Base-by-base conservation (phyloP, 2,888 invertebrate genomes). In the Idaea aversata region DNA sequence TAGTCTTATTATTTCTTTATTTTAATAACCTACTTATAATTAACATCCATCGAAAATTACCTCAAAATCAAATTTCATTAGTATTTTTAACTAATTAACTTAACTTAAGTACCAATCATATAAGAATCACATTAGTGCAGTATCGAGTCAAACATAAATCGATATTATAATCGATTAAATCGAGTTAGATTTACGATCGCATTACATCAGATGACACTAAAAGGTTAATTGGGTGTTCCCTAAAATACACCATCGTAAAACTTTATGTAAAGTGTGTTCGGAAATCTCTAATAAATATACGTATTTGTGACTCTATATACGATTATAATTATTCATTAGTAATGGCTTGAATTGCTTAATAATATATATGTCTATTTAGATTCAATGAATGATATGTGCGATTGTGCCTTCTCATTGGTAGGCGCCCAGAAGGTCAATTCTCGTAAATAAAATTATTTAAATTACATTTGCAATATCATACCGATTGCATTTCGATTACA, bases 201-300 rank as follows among this genome's bases (percentile, higher is more conserved):
- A 83, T 85, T 86, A 87, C 73, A 75, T 75, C 81, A 81, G 82
- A 77, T 77, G 82, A 82, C 86, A 81, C 81, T 80, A 83, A 87
- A 87, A 86, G 87, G 85, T 87, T 88, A 89, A 90, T 90, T 88
- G 85, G 86, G 73, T 80, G 80, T 78, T 83, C 82, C 77, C 80
- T 72, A 81, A 88, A 86, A 86, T 87, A 86, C 80, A 78, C 73
- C 80, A 84, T 82, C 85, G 82, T 87, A 83, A 86, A 86, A 67
- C 82, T 86, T 86, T 77, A 85, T 83, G 78, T 78, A 78, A 77
- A 82, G 80, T 82, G 82, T 75, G 71, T 72, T 67, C 62, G 75
- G 74, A 79, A 83, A 81, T 81, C 76, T 76, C 7, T 15, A 16
- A 58, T 58, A 58, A 58, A 58, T 58, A 58, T 16, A 57, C 5